Conservation (phyloP, 2,797 vertebrate species). For the Antennarius maculatus region DNA sequence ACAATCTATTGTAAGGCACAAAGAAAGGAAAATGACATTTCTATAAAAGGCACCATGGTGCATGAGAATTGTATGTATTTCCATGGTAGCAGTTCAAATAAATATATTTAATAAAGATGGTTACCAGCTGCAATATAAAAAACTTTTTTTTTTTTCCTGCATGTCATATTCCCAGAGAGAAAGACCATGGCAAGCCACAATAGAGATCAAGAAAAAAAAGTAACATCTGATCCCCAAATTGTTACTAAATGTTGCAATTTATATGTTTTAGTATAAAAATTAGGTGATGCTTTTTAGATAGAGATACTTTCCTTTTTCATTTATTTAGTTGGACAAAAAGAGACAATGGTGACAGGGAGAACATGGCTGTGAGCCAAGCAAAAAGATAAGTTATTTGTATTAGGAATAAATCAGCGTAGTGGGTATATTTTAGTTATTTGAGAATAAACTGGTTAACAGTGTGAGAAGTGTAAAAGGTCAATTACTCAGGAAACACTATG, state of each 20-base stretch:
- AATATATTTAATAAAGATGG: constrained; percentile 58
- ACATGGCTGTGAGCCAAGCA: too few relatives aligned
- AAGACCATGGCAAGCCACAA: constrained; percentile 37
- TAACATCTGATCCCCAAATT: constrained; percentile 40
- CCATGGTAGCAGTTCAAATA: constrained; percentile 44
- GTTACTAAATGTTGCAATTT: constrained; percentile 1
- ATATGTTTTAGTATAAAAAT: background rate
- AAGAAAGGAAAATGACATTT: constrained; percentile 35
- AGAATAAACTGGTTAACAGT: too few relatives aligned
- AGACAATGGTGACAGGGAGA: background rate
- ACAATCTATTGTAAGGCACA: constrained; percentile 33
- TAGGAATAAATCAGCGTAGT: too few relatives aligned
- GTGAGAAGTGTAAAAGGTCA: too few relatives aligned
- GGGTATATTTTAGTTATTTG: too few relatives aligned
- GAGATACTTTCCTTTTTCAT: constrained; percentile 9
- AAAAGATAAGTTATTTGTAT: too few relatives aligned
- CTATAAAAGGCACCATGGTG: constrained; percentile 32
- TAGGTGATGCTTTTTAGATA: too few relatives aligned
- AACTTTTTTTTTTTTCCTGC: constrained; percentile 43
- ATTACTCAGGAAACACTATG: too few relatives aligned
- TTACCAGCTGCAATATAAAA: constrained; percentile 46
- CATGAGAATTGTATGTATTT: constrained; percentile 33
- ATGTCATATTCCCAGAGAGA: constrained; percentile 56
- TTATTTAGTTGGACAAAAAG: constrained; percentile 8
- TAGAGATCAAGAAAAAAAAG: constrained; percentile 46